A percentile compares a stretch with the other conserved stretches of the same genome.
phyloP scores from a whole-genome alignment of 2,797 vertebrate genomes.

The Petrocephalus schoutedeni region DNA sequence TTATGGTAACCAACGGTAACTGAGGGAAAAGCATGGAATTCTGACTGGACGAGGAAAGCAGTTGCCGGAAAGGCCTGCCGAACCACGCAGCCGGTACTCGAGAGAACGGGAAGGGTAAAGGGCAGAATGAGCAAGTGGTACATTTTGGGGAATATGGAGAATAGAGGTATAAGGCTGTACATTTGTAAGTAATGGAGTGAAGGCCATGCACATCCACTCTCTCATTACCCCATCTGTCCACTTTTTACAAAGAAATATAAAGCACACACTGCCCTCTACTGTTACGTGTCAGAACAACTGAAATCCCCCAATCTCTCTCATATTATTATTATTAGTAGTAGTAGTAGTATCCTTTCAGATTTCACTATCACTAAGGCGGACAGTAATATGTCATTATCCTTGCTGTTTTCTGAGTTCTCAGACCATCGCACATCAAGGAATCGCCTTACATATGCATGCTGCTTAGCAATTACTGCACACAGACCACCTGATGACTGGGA shows the following conservation, averaged over 20 bases:
- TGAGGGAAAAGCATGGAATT: not conserved
- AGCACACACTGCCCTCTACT: slow-evolving; percentile 67
- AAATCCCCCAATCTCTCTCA: not conserved
- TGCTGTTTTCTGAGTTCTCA: not conserved
- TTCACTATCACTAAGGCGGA: not conserved
- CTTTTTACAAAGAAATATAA: slow-evolving; percentile 37
- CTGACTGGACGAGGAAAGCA: not conserved
- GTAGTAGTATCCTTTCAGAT: not conserved
- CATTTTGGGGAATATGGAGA: not conserved
- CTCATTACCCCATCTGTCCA: slow-evolving; percentile 32
- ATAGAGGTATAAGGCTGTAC: not conserved
- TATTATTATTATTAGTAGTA: not conserved
- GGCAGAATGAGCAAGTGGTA: not conserved
- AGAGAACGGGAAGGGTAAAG: not conserved
- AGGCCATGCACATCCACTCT: not conserved
- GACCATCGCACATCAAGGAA: not conserved
- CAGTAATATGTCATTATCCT: not conserved
- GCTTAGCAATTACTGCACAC: not conserved
- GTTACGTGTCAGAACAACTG: slow-evolving; percentile 32
- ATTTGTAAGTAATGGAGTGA: not conserved
- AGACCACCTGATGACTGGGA: not conserved
- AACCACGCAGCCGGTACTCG: not conserved
- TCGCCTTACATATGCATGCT: not conserved
- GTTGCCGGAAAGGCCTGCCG: not conserved
- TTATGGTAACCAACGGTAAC: not conserved